Evolutionary conservation across 1,140 invertebrate species (phyloP).

Genomic region (Drosophila neocordata): DNA sequence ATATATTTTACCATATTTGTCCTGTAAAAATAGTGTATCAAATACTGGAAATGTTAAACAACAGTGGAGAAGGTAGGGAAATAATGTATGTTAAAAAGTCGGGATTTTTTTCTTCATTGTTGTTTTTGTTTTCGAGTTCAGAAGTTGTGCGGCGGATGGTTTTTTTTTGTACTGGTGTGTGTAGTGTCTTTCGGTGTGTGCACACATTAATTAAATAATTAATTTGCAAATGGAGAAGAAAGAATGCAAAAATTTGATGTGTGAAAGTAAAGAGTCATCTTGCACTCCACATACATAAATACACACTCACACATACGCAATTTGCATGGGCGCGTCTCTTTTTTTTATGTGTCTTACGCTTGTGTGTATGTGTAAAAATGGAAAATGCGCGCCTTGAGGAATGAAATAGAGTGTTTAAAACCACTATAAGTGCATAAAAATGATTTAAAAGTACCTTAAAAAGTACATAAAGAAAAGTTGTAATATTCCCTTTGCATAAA

Average conservation of each 20-base stretch:
- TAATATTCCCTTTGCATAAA: constrained; percentile 42
- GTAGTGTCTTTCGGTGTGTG: background rate
- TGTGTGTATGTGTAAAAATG: constrained; percentile 33
- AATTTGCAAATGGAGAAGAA: background rate
- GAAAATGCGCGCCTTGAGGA: constrained; percentile 20
- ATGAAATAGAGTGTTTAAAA: background rate
- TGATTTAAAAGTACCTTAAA: constrained; percentile 47
- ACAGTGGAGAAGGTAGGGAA: too few species aligned
- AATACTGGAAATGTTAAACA: too few species aligned
- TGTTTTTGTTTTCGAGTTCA: background rate
- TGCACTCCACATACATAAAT: constrained; percentile 14
- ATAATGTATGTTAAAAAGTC: too few species aligned
- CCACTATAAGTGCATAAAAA: background rate
- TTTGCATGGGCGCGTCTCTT: constrained; percentile 47
- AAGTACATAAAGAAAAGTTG: constrained; percentile 22
- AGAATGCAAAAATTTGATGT: constrained; percentile 2
- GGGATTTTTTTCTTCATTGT: background rate
- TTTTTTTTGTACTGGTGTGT: constrained; percentile 33
- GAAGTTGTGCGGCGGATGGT: background rate
- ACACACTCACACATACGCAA: constrained; percentile 26
- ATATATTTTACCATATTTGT: too few species aligned
- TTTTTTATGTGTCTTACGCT: constrained; percentile 36
- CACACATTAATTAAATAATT: constrained; percentile 2
- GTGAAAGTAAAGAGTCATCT: background rate
- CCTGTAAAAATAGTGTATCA: too few species aligned